Evolutionary conservation across 2,888 invertebrate genomes (phyloP), one percentile per base, ranked within the genome.

Genomic region (Lypha dubia): DNA sequence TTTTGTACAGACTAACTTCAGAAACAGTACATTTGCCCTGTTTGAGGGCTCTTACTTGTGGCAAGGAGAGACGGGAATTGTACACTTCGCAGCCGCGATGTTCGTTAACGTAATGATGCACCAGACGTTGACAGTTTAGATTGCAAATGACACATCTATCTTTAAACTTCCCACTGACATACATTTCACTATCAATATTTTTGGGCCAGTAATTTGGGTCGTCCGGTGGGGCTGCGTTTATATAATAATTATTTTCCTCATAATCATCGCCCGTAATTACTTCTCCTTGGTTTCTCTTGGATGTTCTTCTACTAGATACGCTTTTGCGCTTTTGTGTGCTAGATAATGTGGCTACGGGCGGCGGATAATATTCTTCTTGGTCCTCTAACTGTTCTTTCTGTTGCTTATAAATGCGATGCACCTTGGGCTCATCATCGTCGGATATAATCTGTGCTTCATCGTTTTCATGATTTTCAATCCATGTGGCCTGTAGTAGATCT

Each of bases 21-120:
- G 86, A 83, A 8, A 79, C 74, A 9, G 86, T 87, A 13, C 85
- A 86, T 11, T 79, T 58, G 3, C 87, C 86, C 11, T 85, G 85
- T 1, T 84, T 85, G 35, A 88, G 79, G 13, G 79, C 82, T 6
- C 86, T 86, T 44, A 88, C 9, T 56, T 84, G 81, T 8, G 38
- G 8, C 11, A 62, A 13, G 1, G 85, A 67, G 32, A 89, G 82
- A 24, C 90, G 88, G 6, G 90, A 88, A 7, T 86, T 87, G 44
- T 87, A 89, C 0, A 89, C 88, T 75, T 90, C 90, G 6, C 86
- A 84, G n/a, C 87, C 87, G 0, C 87, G 88, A 87, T 90, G 90
- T 32, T 87, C 86, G 46, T 88, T 88, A 0, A 88, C 88, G 58
- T 89, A 89, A 70, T 90, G 90, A 51, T 88, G 87, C 0, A 89